Conservation (phyloP, 1,140 invertebrate species). For the Hydropsyche tenuis region DNA sequence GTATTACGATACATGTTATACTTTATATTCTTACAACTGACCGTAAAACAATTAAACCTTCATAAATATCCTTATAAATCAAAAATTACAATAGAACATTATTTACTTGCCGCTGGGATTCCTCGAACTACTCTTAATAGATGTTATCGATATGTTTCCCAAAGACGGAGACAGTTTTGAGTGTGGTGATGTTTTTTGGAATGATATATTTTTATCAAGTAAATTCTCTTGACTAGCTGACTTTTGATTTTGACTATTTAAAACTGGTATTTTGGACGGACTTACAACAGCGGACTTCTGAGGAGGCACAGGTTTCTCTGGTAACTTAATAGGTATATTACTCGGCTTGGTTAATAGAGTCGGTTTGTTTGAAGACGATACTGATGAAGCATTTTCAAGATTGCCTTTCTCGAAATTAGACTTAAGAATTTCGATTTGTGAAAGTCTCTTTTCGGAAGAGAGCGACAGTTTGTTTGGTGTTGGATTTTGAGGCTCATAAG, state of each 20-base stretch:
- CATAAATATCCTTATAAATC: no score
- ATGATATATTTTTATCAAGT: constrained; percentile 56
- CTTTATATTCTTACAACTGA: background rate
- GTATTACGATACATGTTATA: background rate
- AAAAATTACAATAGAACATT: no score
- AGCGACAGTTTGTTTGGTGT: constrained; percentile 50
- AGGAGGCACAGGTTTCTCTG: constrained; percentile 51
- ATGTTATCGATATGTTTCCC: constrained; percentile 61
- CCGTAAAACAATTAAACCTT: no score
- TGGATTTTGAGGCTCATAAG: constrained; percentile 63
- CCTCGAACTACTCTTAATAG: constrained; percentile 61
- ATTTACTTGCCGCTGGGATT: constrained; percentile 59
- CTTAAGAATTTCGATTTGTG: constrained; percentile 58
- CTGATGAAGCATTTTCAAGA: constrained; percentile 45
- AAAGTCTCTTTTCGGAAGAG: constrained; percentile 57
- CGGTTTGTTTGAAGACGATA: constrained; percentile 51
- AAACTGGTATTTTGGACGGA: constrained; percentile 62
- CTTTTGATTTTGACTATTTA: constrained; percentile 55
- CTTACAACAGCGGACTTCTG: constrained; percentile 50
- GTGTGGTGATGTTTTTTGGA: constrained; percentile 56
- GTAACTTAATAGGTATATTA: constrained; percentile 59
- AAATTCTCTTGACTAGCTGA: constrained; percentile 62
- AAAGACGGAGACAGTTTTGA: constrained; percentile 55
- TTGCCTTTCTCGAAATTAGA: constrained; percentile 58
- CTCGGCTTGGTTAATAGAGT: constrained; percentile 58